Base-by-base conservation (phyloP, 2,888 invertebrate species). In the Hydrotaea cyrtoneurina region DNA sequence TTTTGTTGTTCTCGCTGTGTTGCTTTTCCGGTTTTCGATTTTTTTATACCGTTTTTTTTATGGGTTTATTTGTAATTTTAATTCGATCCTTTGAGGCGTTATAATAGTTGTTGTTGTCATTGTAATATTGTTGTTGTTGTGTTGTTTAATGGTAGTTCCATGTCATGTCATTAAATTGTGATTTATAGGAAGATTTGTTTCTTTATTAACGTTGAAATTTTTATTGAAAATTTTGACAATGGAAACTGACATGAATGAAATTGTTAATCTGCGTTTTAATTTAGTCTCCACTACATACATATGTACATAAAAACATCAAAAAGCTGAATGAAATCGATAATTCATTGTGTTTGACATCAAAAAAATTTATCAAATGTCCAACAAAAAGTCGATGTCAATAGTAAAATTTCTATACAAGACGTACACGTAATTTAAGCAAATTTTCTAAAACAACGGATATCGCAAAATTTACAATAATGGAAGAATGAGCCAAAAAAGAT, bases 61-160 rank as follows among this genome's bases (percentile, higher is more conserved):
- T 71, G 69, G 46, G 69, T 69, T 69, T 69, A 43, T 69, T 69
- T 69, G 69, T 69, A 69, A 43, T 78, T 78, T 78, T 71, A 78
- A 79, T 73, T 73, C 73, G 55, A 64, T 79, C 73, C 64, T 66
- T 73, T 79, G 55, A 55, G 73, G 73, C 79, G 55, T 79, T 79
- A 79, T 50, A 72, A 78, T 78, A 72, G 72, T 66, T 62, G 57
- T 7, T 17, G n/a, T 59, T 46, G 31, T 31, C 31, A 31, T 31
- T 31, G 31, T 31, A 31, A 31, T 4, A 31, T 7, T 31, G 17
- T 73, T 57, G 19, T 64, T 13, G 50, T 75, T 75, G 43, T 66
- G 36, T 23, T 72, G 64, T 73, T 73, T 73, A 73, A 73, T 79
- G 73, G 72, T 64, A 43, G 39, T 73, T 73, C 36, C 59, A 66